Percentiles rank a stretch among this genome's conserved stretches.
phyloP scores from a whole-genome alignment of 1,140 invertebrate genomes.

The Leptinotarsa defecta region DNA sequence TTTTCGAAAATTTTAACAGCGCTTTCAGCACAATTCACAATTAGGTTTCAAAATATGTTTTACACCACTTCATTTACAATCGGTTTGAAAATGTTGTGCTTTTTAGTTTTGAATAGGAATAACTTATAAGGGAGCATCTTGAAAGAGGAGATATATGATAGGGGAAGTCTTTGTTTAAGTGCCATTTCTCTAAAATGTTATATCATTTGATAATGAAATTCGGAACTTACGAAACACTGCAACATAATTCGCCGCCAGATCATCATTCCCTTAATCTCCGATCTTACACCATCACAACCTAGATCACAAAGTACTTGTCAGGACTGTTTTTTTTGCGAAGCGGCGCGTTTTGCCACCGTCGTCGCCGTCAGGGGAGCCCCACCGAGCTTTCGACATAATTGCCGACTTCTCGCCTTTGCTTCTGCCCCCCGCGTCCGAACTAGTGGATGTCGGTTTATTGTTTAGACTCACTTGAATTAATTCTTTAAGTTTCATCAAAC shows the following conservation, averaged over 20 bases:
- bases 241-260: not conserved
- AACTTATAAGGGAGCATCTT: not conserved
- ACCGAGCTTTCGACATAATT: not conserved
- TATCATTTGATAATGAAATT: not conserved
- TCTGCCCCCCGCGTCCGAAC: not conserved
- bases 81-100: not conserved
- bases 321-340: not conserved
- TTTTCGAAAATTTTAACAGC: too few species aligned
- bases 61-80: too few species aligned
- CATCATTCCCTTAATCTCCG: not conserved
- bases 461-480: not conserved
- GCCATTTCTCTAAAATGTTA: not conserved
- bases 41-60: too few species aligned
- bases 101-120: not conserved
- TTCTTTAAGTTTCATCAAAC: not conserved
- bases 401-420: constrained; percentile 1
- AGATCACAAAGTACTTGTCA: not conserved
- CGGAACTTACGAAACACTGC: not conserved
- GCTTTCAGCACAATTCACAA: too few species aligned
- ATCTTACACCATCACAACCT: not conserved
- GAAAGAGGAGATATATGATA: too few species aligned
- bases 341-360: not conserved
- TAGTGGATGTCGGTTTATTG: not conserved
- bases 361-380: not conserved
- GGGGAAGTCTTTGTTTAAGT: not conserved